These are phyloP conservation scores for Galaxias olidus DNA, from an alignment of 2,797 vertebrate species.

Conservation along the genomic window DNA sequence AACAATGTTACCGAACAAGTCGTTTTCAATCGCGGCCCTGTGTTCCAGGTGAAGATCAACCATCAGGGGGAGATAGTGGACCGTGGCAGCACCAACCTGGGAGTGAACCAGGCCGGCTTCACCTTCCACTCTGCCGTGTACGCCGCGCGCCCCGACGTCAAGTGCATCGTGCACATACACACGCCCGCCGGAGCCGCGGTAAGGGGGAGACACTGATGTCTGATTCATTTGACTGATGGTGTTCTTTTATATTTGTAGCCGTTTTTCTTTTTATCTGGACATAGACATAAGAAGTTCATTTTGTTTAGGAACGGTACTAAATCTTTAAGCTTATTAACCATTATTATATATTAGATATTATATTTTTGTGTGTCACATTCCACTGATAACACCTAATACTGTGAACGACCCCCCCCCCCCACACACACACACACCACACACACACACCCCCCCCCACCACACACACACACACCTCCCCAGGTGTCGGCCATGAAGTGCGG, in stretches of 20 bases:
- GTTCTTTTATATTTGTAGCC: too few relatives aligned
- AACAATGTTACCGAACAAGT: background rate
- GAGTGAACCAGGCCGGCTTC: conserved; percentile 94
- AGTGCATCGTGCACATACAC: conserved; percentile 92
- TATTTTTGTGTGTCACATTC: too few relatives aligned
- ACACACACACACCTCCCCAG: conserved; percentile 72
- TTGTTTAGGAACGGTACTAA: too few relatives aligned
- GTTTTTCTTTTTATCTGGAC: too few relatives aligned
- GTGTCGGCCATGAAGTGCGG: conserved; percentile 98
- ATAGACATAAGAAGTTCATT: too few relatives aligned
- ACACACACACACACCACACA: too few relatives aligned
- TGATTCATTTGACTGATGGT: rapidly evolving
- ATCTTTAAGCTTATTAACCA: too few relatives aligned
- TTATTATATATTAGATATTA: too few relatives aligned
- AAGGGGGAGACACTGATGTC: conserved; percentile 41
- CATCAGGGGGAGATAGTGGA: conserved; percentile 91
- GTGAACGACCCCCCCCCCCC: too few relatives aligned
- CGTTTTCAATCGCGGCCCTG: background rate
- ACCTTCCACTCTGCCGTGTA: conserved; percentile 92
- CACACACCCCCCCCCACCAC: too few relatives aligned
- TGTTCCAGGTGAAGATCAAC: conserved; percentile 89
- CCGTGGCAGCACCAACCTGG: conserved; percentile 94
- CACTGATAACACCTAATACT: too few relatives aligned
- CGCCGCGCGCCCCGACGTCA: conserved; percentile 85
- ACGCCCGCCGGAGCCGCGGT: conserved; percentile 92